Evolutionary conservation across 2,113 vertebrate species (phyloP).

Genomic region (Coptodon rendalli): DNA sequence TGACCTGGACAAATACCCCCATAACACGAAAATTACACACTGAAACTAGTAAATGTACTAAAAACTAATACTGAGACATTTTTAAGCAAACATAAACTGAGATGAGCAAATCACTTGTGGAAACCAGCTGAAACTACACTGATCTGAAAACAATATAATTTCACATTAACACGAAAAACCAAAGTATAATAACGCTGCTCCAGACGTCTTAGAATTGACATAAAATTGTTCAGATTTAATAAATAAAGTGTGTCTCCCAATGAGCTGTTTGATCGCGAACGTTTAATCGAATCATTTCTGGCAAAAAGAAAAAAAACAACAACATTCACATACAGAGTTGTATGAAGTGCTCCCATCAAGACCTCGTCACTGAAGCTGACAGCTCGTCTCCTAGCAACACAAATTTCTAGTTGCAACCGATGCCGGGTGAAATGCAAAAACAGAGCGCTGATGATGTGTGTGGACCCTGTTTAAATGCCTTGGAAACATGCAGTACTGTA

Average conservation of each 20-base stretch:
- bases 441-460: background rate
- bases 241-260: background rate
- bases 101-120: background rate
- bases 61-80: background rate
- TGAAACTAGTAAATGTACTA: background rate
- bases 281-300: background rate
- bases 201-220: background rate
- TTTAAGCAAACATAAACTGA: background rate
- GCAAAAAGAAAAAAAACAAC: background rate
- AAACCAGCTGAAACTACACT: background rate
- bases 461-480: background rate
- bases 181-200: background rate
- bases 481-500: background rate
- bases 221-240: background rate
- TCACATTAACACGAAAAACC: background rate
- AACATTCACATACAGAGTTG: background rate
- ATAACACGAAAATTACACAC: rapidly evolving
- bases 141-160: background rate
- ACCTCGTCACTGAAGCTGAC: background rate
- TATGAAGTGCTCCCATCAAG: background rate
- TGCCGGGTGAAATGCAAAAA: background rate
- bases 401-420: background rate
- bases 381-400: background rate
- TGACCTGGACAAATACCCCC: background rate
- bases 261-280: background rate